phyloP scores from a whole-genome alignment of 1,140 invertebrate species.

The Phthorimaea operculella region DNA sequence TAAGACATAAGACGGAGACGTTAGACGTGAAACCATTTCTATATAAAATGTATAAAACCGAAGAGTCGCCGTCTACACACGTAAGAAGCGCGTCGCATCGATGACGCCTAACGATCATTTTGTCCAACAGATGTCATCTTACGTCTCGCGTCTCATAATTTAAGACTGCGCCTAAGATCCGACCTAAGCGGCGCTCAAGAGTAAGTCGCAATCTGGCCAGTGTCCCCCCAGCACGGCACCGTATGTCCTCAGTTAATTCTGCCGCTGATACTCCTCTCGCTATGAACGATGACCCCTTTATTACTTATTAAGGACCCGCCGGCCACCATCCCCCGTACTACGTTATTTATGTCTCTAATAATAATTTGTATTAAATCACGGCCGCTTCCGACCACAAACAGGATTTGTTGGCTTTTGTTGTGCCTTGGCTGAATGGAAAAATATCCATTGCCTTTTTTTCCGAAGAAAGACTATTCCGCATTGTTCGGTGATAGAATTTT shows the following conservation, averaged over 20 bases:
- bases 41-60: too few species aligned
- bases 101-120: too few species aligned
- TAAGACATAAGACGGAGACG: too few species aligned
- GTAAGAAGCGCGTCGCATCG: too few species aligned
- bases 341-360: slow-evolving; percentile 68
- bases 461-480: slow-evolving; percentile 3
- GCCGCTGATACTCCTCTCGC: slow-evolving; percentile 15
- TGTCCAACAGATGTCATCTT: too few species aligned
- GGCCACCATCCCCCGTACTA: slow-evolving; percentile 35
- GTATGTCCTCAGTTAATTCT: slow-evolving; percentile 43
- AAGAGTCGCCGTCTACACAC: too few species aligned
- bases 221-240: background rate
- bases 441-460: slow-evolving; percentile 19
- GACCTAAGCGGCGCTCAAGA: too few species aligned
- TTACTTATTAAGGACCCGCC: slow-evolving; percentile 62
- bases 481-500: slow-evolving; percentile 6
- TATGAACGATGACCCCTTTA: slow-evolving; percentile 65
- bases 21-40: too few species aligned
- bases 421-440: slow-evolving; percentile 18
- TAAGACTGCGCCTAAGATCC: too few species aligned
- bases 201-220: too few species aligned
- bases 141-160: too few species aligned
- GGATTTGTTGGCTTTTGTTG: slow-evolving; percentile 64
- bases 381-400: slow-evolving; percentile 50
- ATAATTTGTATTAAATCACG: slow-evolving; percentile 69